phyloP scores from a whole-genome alignment of 2,888 invertebrate genomes.

The Ornithoptera alexandrae region DNA sequence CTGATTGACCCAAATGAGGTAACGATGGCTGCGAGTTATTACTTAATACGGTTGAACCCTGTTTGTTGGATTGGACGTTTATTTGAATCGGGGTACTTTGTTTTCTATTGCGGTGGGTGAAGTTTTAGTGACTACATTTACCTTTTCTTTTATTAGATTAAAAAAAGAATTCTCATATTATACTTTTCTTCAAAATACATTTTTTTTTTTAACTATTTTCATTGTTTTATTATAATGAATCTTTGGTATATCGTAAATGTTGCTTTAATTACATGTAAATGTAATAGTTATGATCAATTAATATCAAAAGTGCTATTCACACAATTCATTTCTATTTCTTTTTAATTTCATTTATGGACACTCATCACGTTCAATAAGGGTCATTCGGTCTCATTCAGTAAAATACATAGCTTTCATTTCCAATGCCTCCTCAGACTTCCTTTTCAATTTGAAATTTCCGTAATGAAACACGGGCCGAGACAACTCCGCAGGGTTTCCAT shows the following conservation, averaged over 20 bases:
- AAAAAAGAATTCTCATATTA: too few species aligned
- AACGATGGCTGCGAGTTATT: slow-evolving; percentile 32
- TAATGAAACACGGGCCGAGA: slow-evolving; percentile 17
- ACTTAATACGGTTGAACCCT: slow-evolving; percentile 11
- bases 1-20: slow-evolving; percentile 34
- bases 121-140: neutral
- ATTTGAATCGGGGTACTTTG: neutral
- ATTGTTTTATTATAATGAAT: too few species aligned
- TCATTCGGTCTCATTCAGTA: neutral
- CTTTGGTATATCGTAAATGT: too few species aligned
- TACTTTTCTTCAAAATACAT: too few species aligned
- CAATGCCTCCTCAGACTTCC: neutral
- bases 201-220: too few species aligned
- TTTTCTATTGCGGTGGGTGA: neutral
- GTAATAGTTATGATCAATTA: too few species aligned
- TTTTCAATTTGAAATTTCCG: slow-evolving; percentile 19
- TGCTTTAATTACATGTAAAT: too few species aligned
- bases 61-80: slow-evolving; percentile 8
- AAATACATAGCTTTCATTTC: slow-evolving; percentile 7
- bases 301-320: neutral
- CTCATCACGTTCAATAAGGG: neutral
- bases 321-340: neutral
- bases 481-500: slow-evolving; percentile 18
- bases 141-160: too few species aligned
- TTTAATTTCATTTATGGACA: neutral